These are phyloP conservation scores for Pandemis cinnamomeana DNA, from an alignment of 2,888 invertebrate genomes.

Conservation along the genomic window DNA sequence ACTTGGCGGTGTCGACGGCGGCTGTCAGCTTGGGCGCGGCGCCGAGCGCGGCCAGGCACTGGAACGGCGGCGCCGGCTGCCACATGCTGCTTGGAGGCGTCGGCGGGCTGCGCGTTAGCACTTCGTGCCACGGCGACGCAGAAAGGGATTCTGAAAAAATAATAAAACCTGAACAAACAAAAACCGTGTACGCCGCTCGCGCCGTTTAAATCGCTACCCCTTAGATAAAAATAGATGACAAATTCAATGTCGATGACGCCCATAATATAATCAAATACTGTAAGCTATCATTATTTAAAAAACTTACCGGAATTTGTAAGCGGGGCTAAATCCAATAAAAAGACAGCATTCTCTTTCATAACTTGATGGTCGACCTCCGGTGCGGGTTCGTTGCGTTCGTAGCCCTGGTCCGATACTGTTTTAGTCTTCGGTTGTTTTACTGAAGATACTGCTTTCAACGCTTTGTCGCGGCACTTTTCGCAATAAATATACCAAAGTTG, in stretches of 20 bases:
- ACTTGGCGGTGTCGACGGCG: constrained; percentile 66
- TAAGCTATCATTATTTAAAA: not conserved
- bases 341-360: constrained; percentile 97
- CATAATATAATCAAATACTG: not conserved
- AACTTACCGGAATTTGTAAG: constrained; percentile 81
- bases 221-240: no score
- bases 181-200: no score
- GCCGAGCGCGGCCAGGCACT: constrained; percentile 69
- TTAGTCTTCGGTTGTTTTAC: constrained; percentile 61
- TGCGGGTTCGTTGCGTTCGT: constrained; percentile 50
- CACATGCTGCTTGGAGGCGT: constrained; percentile 75
- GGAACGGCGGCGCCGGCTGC: constrained; percentile 79
- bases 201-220: no score
- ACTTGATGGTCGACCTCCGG: constrained; percentile 84
- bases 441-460: constrained; percentile 72
- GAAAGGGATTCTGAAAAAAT: constrained; percentile 58
- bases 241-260: not conserved
- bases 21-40: constrained; percentile 76
- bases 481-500: constrained; percentile 97
- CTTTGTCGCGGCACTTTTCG: constrained; percentile 94
- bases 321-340: constrained; percentile 94
- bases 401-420: constrained; percentile 54
- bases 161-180: not conserved
- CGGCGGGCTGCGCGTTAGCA: constrained; percentile 62
- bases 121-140: constrained; percentile 59